Conservation (phyloP, 2,113 vertebrate species). For the Eublepharis macularius region DNA sequence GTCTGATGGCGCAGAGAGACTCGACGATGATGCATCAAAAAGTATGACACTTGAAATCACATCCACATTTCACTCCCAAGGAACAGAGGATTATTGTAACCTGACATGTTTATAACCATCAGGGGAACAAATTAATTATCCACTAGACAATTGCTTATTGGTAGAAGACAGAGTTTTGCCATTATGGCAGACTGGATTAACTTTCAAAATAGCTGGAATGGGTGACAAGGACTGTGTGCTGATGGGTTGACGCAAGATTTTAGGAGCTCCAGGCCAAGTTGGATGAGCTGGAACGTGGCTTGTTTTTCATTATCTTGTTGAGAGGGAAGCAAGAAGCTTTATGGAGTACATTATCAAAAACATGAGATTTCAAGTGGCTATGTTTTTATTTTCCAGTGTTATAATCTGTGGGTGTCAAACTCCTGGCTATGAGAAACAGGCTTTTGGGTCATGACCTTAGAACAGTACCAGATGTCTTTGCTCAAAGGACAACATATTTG, state of each 20-base stretch:
- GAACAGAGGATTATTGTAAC: not conserved
- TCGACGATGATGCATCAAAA: not conserved
- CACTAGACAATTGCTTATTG: not conserved
- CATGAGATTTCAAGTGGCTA: not conserved
- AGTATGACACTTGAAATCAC: not conserved
- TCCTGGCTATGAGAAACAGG: conserved; percentile 14
- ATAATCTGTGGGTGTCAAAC: conserved; percentile 3
- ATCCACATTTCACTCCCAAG: not conserved
- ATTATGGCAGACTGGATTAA: not conserved
- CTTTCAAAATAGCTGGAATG: not conserved
- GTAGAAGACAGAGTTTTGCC: not conserved
- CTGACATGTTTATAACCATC: not conserved
- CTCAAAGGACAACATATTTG: not conserved
- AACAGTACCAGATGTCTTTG: not conserved
- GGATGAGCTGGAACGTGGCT: not conserved
- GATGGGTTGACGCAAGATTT: not conserved
- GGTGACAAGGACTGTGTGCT: not conserved
- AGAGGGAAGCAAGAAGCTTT: not conserved
- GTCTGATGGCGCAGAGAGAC: not conserved
- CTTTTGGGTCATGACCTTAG: not conserved
- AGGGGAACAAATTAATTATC: not conserved
- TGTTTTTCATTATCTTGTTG: conserved; percentile 21
- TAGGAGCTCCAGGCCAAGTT: not conserved
- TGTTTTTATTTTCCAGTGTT: not conserved
- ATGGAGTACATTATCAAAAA: conserved; percentile 3